Conservation (phyloP, 2,888 invertebrate genomes). For the Ophion costatus region DNA sequence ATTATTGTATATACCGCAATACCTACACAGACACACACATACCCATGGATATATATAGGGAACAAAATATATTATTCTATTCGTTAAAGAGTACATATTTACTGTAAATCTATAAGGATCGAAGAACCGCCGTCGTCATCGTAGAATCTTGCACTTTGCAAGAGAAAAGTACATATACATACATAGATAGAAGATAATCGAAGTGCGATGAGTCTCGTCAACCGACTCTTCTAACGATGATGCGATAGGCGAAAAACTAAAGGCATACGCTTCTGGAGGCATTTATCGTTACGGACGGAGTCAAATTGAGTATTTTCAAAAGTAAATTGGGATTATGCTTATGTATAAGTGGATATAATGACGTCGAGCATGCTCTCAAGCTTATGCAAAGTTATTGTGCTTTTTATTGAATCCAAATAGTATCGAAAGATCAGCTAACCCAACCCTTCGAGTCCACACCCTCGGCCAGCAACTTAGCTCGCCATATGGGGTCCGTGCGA, state of each 20-base stretch:
- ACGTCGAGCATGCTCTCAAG: no score
- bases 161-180: neutral
- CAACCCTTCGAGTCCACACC: no score
- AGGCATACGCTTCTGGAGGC: neutral
- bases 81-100: slow-evolving; percentile 46
- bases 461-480: no score
- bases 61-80: slow-evolving; percentile 50
- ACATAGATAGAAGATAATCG: slow-evolving; percentile 34
- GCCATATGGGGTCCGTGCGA: no score
- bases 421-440: no score
- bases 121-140: slow-evolving; percentile 23
- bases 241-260: slow-evolving; percentile 37
- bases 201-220: slow-evolving; percentile 41
- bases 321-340: neutral
- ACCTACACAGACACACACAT: neutral
- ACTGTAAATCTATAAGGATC: slow-evolving; percentile 36
- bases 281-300: neutral
- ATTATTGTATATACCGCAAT: slow-evolving; percentile 23
- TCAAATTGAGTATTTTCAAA: neutral
- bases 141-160: slow-evolving; percentile 37
- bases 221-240: slow-evolving; percentile 45
- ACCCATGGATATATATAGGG: neutral
- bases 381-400: no score
- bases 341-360: no score
- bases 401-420: no score